Conservation (phyloP, 2,113 vertebrate genomes). For the Prolemur simus region DNA sequence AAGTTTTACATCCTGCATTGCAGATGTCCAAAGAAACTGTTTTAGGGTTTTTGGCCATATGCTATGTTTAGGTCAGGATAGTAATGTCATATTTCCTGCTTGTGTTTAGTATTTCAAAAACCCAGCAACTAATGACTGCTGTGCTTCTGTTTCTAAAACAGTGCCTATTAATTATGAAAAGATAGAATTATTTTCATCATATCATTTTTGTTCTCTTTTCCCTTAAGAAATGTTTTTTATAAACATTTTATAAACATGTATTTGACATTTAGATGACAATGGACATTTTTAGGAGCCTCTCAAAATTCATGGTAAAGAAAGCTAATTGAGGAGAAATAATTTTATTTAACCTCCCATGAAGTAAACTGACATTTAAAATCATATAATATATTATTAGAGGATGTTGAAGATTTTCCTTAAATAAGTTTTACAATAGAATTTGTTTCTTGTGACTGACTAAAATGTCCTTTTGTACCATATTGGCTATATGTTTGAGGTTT, state of each 20-base stretch:
- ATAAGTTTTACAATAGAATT: not conserved
- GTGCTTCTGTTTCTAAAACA: not conserved
- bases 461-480: not conserved
- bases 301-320: slow-evolving; percentile 29
- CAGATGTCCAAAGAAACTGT: not conserved
- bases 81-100: not conserved
- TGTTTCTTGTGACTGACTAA: not conserved
- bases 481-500: not conserved
- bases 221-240: not conserved
- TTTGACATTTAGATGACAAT: slow-evolving; percentile 29
- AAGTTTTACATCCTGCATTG: not conserved
- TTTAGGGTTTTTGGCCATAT: not conserved
- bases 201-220: slow-evolving; percentile 12
- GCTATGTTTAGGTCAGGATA: not conserved
- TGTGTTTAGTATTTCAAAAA: not conserved
- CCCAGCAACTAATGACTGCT: not conserved
- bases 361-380: slow-evolving; percentile 4
- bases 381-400: not conserved
- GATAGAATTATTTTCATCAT: not conserved
- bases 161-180: not conserved
- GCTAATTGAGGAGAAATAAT: not conserved
- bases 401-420: not conserved
- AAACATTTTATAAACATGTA: not conserved
- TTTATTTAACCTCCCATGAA: not conserved
- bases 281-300: slow-evolving; percentile 1